These are phyloP conservation scores for Malaclemys terrapin DNA, from an alignment of 2,113 vertebrate genomes.

Conservation along the genomic window DNA sequence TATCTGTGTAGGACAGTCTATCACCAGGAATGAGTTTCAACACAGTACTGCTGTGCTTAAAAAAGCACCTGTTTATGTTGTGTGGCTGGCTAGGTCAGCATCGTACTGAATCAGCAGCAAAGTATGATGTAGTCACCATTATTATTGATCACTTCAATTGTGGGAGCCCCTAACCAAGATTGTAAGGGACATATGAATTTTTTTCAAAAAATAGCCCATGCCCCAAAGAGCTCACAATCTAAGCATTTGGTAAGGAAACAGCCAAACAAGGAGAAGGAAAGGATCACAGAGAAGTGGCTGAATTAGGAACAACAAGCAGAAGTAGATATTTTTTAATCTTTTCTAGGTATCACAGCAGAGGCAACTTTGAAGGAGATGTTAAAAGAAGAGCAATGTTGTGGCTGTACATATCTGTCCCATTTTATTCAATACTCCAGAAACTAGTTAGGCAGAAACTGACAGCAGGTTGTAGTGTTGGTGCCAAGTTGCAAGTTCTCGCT, in stretches of 20 bases:
- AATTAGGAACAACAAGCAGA: background rate
- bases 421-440: background rate
- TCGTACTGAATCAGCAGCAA: too few relatives aligned
- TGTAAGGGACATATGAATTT: background rate
- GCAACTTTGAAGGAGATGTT: background rate
- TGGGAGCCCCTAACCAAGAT: too few relatives aligned
- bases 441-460: fast-evolving
- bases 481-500: background rate
- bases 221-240: background rate
- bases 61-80: background rate
- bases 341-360: background rate
- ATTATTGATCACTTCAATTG: too few relatives aligned
- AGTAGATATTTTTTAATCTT: fast-evolving
- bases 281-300: background rate
- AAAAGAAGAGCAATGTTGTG: too few relatives aligned
- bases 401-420: fast-evolving
- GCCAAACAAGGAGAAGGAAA: background rate
- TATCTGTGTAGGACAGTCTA: background rate
- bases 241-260: background rate
- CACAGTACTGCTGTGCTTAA: background rate
- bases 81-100: background rate
- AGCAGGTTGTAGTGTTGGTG: background rate
- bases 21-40: background rate
- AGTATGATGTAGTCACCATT: too few relatives aligned
- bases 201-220: fast-evolving